Percentiles rank a stretch among this genome's conserved stretches.
Evolutionary conservation across 2,888 invertebrate species (phyloP).

Genomic region (Eupithecia pulchellata): DNA sequence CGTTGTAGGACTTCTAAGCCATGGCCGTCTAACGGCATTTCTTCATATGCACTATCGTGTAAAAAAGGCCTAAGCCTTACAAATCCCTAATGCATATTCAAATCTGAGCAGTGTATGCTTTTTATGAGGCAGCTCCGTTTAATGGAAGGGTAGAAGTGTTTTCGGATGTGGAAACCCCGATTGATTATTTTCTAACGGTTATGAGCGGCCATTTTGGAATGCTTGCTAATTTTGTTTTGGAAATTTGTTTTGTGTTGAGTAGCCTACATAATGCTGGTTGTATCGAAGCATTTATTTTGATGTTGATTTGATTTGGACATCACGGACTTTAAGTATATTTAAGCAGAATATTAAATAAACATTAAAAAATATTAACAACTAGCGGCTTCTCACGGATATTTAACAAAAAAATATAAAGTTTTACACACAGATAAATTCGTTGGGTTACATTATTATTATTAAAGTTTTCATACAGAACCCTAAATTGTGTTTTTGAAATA

Average conservation of each 20-base stretch:
- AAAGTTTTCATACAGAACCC: too few species aligned
- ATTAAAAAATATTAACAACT: too few species aligned
- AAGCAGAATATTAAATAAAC: too few species aligned
- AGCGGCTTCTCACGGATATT: too few species aligned
- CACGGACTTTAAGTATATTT: too few species aligned
- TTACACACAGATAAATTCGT: too few species aligned
- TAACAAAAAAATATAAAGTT: too few species aligned
- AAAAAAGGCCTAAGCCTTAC: conserved; percentile 11
- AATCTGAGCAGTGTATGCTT: conserved; percentile 47
- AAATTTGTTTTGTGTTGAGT: conserved; percentile 20
- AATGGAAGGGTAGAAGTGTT: conserved; percentile 43
- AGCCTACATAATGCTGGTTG: not conserved
- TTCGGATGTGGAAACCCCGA: conserved; percentile 26
- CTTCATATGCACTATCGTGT: conserved; percentile 4
- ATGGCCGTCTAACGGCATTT: too few species aligned
- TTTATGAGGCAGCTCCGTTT: conserved; percentile 43
- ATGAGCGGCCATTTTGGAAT: conserved; percentile 25
- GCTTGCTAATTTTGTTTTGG: conserved; percentile 34
- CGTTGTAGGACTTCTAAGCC: too few species aligned
- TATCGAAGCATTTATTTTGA: not conserved
- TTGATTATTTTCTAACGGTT: conserved; percentile 35
- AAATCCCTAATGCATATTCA: conserved; percentile 54
- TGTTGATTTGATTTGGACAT: not conserved
- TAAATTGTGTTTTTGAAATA: too few species aligned
- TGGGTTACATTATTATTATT: too few species aligned